A percentile compares a stretch with the other conserved stretches of the same genome.
phyloP scores from a whole-genome alignment of 2,797 vertebrate genomes.

The Peromyscus eremicus region DNA sequence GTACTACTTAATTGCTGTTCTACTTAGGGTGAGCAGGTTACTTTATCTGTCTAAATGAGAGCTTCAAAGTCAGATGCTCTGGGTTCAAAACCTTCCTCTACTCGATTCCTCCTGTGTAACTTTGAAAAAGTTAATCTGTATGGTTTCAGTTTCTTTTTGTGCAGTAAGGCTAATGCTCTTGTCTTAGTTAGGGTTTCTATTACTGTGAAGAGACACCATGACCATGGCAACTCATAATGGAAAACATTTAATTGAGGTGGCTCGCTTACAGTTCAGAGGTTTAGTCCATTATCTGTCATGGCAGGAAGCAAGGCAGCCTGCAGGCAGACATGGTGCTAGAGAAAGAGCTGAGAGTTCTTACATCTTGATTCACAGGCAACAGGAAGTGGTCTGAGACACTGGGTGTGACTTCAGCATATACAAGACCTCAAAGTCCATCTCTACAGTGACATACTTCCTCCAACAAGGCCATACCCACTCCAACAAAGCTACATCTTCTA shows the following conservation, averaged over 20 bases:
- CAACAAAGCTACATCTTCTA: neutral
- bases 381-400: neutral
- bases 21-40: neutral
- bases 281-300: neutral
- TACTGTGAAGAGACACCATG: neutral
- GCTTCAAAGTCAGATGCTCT: slow-evolving; percentile 23
- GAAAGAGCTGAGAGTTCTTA: neutral
- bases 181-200: neutral
- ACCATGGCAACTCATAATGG: neutral
- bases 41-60: slow-evolving; percentile 14
- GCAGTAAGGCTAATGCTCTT: neutral
- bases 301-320: neutral
- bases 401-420: neutral
- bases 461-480: neutral
- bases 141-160: slow-evolving; percentile 65
- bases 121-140: slow-evolving; percentile 57
- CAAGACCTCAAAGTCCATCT: neutral
- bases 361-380: neutral
- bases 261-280: neutral
- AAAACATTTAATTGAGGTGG: neutral
- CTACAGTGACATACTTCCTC: neutral
- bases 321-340: neutral
- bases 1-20: neutral
- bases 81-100: slow-evolving; percentile 13
- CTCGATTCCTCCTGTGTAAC: slow-evolving; percentile 11